A percentile compares a stretch with the other conserved stretches of the same genome.
These are phyloP conservation scores for Actinia equina DNA, from an alignment of 64 coral and sea anemone species.

Conservation along the genomic window DNA sequence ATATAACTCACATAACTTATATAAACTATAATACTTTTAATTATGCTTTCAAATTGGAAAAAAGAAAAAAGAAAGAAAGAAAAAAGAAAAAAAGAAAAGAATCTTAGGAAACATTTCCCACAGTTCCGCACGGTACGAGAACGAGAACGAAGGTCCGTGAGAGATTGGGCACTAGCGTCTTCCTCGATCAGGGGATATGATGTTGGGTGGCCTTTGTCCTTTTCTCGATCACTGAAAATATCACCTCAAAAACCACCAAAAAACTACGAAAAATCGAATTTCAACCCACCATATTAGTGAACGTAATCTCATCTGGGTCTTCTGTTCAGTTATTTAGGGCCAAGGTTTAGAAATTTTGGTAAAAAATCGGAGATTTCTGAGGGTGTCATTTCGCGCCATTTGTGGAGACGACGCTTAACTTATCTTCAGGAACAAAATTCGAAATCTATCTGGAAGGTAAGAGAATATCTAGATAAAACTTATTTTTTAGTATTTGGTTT, in stretches of 20 bases:
- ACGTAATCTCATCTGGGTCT: not conserved
- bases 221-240: not conserved
- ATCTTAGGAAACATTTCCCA: not conserved
- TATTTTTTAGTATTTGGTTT: not conserved
- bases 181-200: not conserved
- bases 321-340: not conserved
- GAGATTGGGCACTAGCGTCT: constrained; percentile 11
- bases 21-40: no score
- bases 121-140: not conserved
- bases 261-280: not conserved
- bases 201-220: constrained; percentile 4
- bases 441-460: not conserved
- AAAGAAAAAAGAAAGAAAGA: no score
- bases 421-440: not conserved
- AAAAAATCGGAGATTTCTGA: not conserved
- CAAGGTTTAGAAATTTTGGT: not conserved
- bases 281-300: not conserved
- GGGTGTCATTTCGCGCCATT: constrained; percentile 4
- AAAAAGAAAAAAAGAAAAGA: no score
- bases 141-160: not conserved
- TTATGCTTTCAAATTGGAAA: no score
- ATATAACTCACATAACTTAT: no score
- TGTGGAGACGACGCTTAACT: not conserved
- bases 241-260: not conserved
- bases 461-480: not conserved